Evolutionary conservation across 2,797 vertebrate genomes (phyloP).

Genomic region (Adelosebastes latens): DNA sequence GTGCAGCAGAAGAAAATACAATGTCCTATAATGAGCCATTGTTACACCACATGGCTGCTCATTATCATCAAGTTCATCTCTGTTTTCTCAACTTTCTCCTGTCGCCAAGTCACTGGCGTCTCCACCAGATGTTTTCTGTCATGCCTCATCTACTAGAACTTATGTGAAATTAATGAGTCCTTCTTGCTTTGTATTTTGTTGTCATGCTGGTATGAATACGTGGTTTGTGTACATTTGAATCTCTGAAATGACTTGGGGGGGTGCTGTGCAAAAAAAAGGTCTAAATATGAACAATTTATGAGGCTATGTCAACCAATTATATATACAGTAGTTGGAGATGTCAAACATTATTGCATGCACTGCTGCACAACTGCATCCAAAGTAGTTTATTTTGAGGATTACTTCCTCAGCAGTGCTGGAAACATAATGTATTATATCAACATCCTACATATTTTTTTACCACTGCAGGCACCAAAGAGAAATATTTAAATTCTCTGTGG

Average conservation of each 20-base stretch:
- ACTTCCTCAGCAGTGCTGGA: not conserved
- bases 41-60: too few relatives aligned
- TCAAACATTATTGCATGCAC: not conserved
- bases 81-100: not conserved
- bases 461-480: not conserved
- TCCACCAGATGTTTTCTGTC: not conserved
- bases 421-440: not conserved
- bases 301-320: not conserved
- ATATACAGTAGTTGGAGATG: not conserved
- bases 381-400: not conserved
- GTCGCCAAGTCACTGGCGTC: not conserved
- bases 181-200: not conserved
- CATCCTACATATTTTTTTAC: slow-evolving; percentile 6
- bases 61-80: not conserved
- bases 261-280: not conserved
- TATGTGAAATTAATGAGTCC: not conserved
- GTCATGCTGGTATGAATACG: not conserved
- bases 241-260: not conserved
- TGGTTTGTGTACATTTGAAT: not conserved
- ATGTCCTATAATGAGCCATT: not conserved
- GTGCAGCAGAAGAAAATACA: too few relatives aligned
- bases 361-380: not conserved
- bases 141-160: not conserved
- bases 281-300: not conserved
- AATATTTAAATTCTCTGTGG: not conserved